Evolutionary conservation across 2,797 vertebrate genomes (phyloP).

Genomic region (Sandelia bainsii): DNA sequence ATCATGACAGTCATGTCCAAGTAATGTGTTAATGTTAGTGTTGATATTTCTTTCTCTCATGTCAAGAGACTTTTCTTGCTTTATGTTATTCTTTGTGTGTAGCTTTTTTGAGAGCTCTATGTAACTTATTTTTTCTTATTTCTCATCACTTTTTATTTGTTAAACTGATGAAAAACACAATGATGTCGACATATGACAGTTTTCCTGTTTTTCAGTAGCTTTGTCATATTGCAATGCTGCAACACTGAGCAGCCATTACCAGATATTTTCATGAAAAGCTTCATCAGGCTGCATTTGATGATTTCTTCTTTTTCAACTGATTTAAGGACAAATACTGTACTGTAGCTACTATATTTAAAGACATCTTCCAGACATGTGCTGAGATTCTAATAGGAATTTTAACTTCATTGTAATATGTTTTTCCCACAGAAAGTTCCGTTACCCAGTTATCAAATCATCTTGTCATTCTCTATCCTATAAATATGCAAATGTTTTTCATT

Average conservation of each 20-base stretch:
- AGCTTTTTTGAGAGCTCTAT: neutral
- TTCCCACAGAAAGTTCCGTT: neutral
- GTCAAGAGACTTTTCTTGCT: neutral
- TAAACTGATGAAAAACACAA: neutral
- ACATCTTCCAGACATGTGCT: neutral
- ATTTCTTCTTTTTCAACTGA: neutral
- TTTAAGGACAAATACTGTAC: neutral
- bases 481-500: neutral
- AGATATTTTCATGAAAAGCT: neutral
- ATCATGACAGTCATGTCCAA: neutral
- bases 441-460: neutral
- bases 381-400: neutral
- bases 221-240: neutral
- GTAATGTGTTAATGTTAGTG: too few species aligned
- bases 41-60: neutral
- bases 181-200: neutral
- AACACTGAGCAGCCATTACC: constrained; percentile 1
- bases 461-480: neutral
- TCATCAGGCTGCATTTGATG: neutral
- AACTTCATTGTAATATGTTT: neutral
- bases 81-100: neutral
- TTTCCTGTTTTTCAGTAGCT: neutral
- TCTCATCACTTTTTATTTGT: neutral
- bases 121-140: too few species aligned
- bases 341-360: neutral